These are phyloP conservation scores for Drosophila obscura DNA, from an alignment of 1,140 invertebrate genomes.

Conservation along the genomic window DNA sequence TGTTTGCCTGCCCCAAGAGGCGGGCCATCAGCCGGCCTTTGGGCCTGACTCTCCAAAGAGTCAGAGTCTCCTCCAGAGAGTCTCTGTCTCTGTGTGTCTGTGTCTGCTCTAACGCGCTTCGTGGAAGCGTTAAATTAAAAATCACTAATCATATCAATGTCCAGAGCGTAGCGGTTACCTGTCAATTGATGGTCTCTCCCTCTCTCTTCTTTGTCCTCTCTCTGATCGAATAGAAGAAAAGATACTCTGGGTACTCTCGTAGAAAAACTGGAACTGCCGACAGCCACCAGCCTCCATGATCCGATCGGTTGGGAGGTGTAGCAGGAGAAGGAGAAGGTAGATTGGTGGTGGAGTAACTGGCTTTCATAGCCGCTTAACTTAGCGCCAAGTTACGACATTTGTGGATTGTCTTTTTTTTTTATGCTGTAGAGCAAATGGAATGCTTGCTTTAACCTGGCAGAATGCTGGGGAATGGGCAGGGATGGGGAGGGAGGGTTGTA, in stretches of 20 bases:
- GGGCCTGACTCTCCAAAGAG: constrained; percentile 20
- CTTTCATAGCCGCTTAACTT: constrained; percentile 61
- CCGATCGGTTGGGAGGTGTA: background rate
- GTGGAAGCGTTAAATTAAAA: constrained; percentile 55
- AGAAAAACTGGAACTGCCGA: constrained; percentile 51
- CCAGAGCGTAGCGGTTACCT: constrained; percentile 62
- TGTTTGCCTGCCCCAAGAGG: constrained; percentile 19
- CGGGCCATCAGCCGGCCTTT: constrained; percentile 14
- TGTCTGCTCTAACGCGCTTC: constrained; percentile 46
- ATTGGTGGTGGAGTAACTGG: constrained; percentile 45
- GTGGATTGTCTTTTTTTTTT: constrained; percentile 52
- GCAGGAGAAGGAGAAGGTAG: constrained; percentile 2
- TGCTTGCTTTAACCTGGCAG: constrained; percentile 36
- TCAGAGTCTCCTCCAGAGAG: constrained; percentile 12
- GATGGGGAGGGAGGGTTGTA: too few relatives aligned
- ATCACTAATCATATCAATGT: constrained; percentile 78
- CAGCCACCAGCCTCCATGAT: constrained; percentile 26
- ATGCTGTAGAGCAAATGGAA: constrained; percentile 22
- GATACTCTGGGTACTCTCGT: constrained; percentile 1
- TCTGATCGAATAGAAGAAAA: constrained; percentile 25
- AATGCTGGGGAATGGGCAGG: background rate
- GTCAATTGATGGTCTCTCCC: constrained; percentile 54
- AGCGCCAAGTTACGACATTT: constrained; percentile 62
- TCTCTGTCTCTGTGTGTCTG: background rate
- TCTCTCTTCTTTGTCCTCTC: background rate